These are phyloP conservation scores for Leucophora obtusa DNA, from an alignment of 2,888 invertebrate species.

Conservation along the genomic window DNA sequence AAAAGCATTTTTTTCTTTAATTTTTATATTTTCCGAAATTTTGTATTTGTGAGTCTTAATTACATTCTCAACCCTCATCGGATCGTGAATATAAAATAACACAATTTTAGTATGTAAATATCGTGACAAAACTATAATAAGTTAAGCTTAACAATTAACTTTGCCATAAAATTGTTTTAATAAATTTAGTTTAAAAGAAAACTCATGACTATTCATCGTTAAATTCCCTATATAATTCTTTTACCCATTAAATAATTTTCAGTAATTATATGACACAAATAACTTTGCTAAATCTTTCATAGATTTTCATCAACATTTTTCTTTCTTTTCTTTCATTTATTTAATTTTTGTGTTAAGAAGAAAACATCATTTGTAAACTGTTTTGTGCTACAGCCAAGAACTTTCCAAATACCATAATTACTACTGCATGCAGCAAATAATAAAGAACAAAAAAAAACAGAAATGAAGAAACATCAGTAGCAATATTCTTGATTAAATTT, in stretches of 20 bases:
- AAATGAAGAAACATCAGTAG: neutral
- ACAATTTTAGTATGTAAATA: too few relatives aligned
- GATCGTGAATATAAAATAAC: too few relatives aligned
- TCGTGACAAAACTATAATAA: too few relatives aligned
- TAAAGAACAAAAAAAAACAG: neutral
- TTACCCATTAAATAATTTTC: constrained; percentile 34
- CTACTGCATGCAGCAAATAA: constrained; percentile 23
- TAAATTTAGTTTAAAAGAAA: too few relatives aligned
- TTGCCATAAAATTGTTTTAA: too few relatives aligned
- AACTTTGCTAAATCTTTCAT: constrained; percentile 48
- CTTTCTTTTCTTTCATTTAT: neutral
- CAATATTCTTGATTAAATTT: constrained; percentile 48
- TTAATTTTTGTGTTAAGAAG: neutral
- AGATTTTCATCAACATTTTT: constrained; percentile 49
- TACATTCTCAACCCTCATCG: too few relatives aligned
- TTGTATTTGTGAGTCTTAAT: too few relatives aligned
- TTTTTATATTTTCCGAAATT: too few relatives aligned
- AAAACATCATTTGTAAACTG: constrained; percentile 1
- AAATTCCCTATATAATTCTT: constrained; percentile 14
- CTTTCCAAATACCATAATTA: constrained; percentile 58
- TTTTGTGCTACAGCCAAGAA: constrained; percentile 43
- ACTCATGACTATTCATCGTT: neutral
- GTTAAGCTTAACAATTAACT: too few relatives aligned
- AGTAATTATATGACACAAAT: constrained; percentile 59
- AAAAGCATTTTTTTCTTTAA: too few relatives aligned